phyloP scores from a whole-genome alignment of 2,888 invertebrate species.

The Tortricodes alternella region DNA sequence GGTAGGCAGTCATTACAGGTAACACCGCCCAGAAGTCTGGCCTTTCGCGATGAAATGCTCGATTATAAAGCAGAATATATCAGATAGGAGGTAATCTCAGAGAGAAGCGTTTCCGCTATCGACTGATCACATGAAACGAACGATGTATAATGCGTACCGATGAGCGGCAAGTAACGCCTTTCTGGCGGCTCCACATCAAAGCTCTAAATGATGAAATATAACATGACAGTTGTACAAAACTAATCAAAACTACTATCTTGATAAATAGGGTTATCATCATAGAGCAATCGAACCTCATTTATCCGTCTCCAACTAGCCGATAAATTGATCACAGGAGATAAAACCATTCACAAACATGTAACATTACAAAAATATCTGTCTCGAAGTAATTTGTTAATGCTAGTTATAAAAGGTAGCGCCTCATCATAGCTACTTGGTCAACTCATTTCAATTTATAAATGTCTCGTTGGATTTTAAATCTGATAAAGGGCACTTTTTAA shows the following conservation, averaged over 20 bases:
- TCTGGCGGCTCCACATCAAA: conserved; percentile 30
- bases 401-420: conserved; percentile 67
- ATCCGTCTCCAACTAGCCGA: conserved; percentile 73
- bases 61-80: conserved; percentile 59
- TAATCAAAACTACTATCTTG: conserved; percentile 66
- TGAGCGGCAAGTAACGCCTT: conserved; percentile 10
- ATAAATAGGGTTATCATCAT: conserved; percentile 72
- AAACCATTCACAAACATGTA: conserved; percentile 66
- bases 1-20: conserved; percentile 61
- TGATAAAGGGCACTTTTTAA: conserved; percentile 67
- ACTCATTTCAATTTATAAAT: conserved; percentile 59
- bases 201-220: conserved; percentile 39
- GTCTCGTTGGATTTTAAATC: conserved; percentile 57
- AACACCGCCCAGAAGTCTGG: conserved; percentile 57
- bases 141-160: conserved; percentile 26
- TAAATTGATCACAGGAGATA: conserved; percentile 74
- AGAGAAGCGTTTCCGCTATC: conserved; percentile 61
- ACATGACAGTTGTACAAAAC: conserved; percentile 57
- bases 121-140: conserved; percentile 48
- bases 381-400: conserved; percentile 70
- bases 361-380: conserved; percentile 72
- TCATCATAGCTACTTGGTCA: conserved; percentile 44
- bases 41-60: conserved; percentile 59
- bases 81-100: conserved; percentile 61
- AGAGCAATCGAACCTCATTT: conserved; percentile 66